Evolutionary conservation across 1,140 invertebrate species (phyloP).

Genomic region (Leguminivora glycinivorella): DNA sequence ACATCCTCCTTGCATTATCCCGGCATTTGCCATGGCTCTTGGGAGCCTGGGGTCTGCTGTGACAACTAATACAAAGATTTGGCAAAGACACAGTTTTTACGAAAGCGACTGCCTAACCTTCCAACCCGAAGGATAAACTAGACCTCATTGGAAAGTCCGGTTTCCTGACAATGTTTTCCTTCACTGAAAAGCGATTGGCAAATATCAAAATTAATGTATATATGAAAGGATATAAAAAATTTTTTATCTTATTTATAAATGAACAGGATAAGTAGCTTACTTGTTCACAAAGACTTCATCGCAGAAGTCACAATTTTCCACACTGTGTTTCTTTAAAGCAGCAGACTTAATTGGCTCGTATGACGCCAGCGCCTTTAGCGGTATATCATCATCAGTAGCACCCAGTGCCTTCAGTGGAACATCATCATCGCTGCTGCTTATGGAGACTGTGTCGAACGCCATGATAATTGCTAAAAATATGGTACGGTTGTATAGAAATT

Average conservation of each 20-base stretch:
- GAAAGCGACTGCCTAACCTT: no score
- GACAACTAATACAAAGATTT: no score
- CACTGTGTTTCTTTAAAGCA: not conserved
- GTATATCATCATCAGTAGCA: not conserved
- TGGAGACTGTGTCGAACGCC: not conserved
- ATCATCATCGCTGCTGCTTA: slow-evolving; percentile 14
- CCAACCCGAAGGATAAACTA: no score
- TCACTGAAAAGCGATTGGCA: no score
- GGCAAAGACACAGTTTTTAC: no score
- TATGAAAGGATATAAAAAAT: no score
- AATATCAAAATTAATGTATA: no score
- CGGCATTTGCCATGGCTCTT: no score
- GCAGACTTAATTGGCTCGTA: not conserved
- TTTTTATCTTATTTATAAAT: not conserved
- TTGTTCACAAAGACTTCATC: slow-evolving; percentile 5
- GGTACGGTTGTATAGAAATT: not conserved
- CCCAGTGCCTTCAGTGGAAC: not conserved
- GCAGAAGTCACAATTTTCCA: slow-evolving; percentile 16
- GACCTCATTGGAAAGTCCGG: no score
- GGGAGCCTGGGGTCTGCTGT: no score
- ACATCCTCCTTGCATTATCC: no score
- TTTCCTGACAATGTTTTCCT: no score
- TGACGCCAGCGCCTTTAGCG: not conserved
- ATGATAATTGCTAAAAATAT: not conserved
- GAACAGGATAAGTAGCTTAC: slow-evolving; percentile 13